Percentiles rank a stretch among this genome's conserved stretches.
phyloP scores from a whole-genome alignment of 2,113 vertebrate genomes.

The Sminthopsis crassicaudata region DNA sequence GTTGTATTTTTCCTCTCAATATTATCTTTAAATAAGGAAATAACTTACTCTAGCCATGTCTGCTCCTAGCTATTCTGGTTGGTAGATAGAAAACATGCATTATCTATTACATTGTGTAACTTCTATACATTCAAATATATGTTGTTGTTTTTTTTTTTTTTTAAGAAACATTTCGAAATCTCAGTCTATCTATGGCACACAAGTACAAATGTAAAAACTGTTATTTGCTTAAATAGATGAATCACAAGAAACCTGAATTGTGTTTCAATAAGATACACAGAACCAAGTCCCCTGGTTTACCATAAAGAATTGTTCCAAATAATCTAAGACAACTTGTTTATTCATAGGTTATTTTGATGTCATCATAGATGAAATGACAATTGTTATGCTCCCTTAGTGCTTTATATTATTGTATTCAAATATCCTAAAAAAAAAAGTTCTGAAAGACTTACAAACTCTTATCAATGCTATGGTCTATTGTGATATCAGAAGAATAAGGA shows the following conservation, averaged over 20 bases:
- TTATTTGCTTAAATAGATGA: slow-evolving; percentile 58
- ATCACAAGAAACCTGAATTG: slow-evolving; percentile 62
- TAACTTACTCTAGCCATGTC: slow-evolving; percentile 28
- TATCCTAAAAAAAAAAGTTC: neutral
- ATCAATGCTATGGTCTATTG: neutral
- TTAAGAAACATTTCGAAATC: slow-evolving; percentile 62
- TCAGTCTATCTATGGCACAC: slow-evolving; percentile 50
- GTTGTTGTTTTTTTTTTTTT: neutral
- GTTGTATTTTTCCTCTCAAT: slow-evolving; percentile 44
- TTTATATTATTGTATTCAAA: neutral
- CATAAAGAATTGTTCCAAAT: slow-evolving; percentile 79
- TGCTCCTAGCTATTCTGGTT: slow-evolving; percentile 25
- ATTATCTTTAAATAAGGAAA: slow-evolving; percentile 48
- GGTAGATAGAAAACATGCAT: neutral
- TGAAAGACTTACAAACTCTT: neutral
- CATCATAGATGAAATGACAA: slow-evolving; percentile 83
- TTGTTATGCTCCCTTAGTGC: slow-evolving; percentile 74
- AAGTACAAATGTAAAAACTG: slow-evolving; percentile 64
- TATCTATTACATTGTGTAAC: slow-evolving; percentile 56
- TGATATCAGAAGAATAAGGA: neutral
- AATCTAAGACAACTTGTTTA: slow-evolving; percentile 80
- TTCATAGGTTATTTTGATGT: slow-evolving; percentile 90
- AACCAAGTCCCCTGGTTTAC: slow-evolving; percentile 79
- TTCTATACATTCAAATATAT: neutral
- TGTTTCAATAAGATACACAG: slow-evolving; percentile 62